A percentile compares a stretch with the other conserved stretches of the same genome.
phyloP scores from a whole-genome alignment of 2,113 vertebrate species.

The Siniperca chuatsi region DNA sequence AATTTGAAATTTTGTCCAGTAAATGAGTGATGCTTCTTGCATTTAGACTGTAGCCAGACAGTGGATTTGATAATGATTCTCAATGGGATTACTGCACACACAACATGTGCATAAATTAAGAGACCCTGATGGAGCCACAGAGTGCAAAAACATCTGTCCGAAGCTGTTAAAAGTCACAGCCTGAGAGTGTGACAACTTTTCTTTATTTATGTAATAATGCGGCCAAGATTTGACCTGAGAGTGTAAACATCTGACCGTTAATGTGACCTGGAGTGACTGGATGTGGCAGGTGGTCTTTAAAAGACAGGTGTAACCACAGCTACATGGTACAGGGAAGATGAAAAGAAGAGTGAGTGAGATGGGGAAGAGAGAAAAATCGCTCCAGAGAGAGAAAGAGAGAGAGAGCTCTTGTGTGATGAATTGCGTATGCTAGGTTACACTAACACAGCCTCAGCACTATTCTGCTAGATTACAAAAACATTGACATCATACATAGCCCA shows the following conservation, averaged over 20 bases:
- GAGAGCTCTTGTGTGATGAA: constrained; percentile 53
- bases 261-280: constrained; percentile 30
- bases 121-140: constrained; percentile 15
- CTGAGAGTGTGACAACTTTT: constrained; percentile 26
- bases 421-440: constrained; percentile 47
- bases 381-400: constrained; percentile 19
- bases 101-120: not conserved
- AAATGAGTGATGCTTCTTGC: not conserved
- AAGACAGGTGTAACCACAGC: constrained; percentile 35
- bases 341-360: constrained; percentile 37
- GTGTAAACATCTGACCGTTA: constrained; percentile 30
- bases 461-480: constrained; percentile 65
- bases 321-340: constrained; percentile 48
- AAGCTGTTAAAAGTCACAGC: constrained; percentile 36
- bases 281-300: constrained; percentile 47
- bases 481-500: constrained; percentile 56
- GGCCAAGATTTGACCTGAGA: constrained; percentile 1
- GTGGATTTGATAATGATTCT: constrained; percentile 8
- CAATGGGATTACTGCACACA: not conserved
- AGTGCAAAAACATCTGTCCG: constrained; percentile 19
- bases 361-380: constrained; percentile 34
- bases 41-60: not conserved
- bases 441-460: constrained; percentile 49
- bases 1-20: constrained; percentile 13
- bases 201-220: constrained; percentile 19